Evolutionary conservation across 2,113 vertebrate species (phyloP).

Genomic region (Brachirus orientalis): DNA sequence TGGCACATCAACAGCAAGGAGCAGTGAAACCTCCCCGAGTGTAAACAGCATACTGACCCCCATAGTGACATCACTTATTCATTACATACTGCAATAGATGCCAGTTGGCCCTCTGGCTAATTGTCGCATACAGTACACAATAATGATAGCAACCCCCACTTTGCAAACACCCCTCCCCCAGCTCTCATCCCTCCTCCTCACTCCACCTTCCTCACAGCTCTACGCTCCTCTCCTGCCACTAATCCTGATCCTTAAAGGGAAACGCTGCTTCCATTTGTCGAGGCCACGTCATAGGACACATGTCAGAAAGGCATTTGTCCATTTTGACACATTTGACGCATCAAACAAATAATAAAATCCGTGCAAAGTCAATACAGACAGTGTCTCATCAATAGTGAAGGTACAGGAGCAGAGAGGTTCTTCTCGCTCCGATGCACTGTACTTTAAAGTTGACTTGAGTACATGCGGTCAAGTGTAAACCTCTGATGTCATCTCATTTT

Average conservation of each 20-base stretch:
- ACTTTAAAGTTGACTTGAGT: constrained; percentile 60
- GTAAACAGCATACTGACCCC: constrained; percentile 37
- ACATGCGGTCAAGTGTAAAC: constrained; percentile 43
- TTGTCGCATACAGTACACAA: constrained; percentile 59
- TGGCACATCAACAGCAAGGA: background rate
- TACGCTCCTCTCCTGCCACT: constrained; percentile 42
- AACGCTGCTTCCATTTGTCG: constrained; percentile 39
- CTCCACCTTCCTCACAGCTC: constrained; percentile 49
- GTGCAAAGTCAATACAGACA: background rate
- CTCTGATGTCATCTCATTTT: constrained; percentile 51
- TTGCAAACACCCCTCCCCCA: constrained; percentile 55
- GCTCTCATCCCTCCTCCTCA: background rate
- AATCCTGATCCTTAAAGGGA: constrained; percentile 82
- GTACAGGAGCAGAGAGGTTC: constrained; percentile 5
- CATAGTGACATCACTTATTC: constrained; percentile 57
- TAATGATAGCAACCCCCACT: constrained; percentile 48
- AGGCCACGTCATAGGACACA: background rate
- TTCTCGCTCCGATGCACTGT: constrained; percentile 16
- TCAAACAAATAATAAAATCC: background rate
- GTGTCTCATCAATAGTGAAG: constrained; percentile 16
- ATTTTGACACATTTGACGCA: background rate
- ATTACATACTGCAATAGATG: constrained; percentile 32
- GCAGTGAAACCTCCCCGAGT: background rate
- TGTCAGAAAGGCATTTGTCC: constrained; percentile 1
- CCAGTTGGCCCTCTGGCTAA: constrained; percentile 50